These are phyloP conservation scores for Trichechus manatus DNA, from an alignment of 2,113 vertebrate species.

Conservation along the genomic window DNA sequence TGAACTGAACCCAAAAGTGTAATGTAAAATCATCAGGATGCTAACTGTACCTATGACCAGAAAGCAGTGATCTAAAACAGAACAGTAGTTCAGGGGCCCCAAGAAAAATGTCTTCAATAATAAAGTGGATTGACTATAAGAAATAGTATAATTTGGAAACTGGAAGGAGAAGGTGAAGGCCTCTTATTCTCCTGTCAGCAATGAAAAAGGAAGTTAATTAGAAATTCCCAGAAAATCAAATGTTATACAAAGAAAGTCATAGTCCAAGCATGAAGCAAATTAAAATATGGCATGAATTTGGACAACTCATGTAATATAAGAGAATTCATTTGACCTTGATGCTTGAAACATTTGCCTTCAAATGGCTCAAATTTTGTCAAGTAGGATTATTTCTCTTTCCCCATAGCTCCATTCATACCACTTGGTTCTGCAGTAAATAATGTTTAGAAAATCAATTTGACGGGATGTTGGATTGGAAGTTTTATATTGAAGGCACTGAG, in stretches of 20 bases:
- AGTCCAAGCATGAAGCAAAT: background rate
- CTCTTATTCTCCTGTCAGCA: slow-evolving; percentile 33
- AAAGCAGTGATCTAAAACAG: background rate
- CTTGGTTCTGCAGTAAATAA: slow-evolving; percentile 22
- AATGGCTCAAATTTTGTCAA: background rate
- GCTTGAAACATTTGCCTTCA: background rate
- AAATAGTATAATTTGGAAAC: slow-evolving; percentile 37
- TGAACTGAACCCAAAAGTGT: background rate
- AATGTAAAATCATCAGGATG: background rate
- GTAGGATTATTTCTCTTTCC: background rate
- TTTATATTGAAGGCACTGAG: background rate
- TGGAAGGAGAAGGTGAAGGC: background rate
- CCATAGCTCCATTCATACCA: background rate
- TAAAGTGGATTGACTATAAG: background rate
- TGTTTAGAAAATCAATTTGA: background rate
- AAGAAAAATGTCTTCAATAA: background rate
- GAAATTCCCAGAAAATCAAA: slow-evolving; percentile 30
- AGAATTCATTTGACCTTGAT: background rate
- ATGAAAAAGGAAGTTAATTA: slow-evolving; percentile 37
- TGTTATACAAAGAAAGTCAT: background rate
- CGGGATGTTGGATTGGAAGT: background rate
- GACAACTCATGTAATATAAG: background rate
- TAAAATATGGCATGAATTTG: background rate
- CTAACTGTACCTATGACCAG: background rate
- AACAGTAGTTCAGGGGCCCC: background rate